These are phyloP conservation scores for Anguilla megastoma DNA, from an alignment of 2,797 vertebrate species.

Conservation along the genomic window DNA sequence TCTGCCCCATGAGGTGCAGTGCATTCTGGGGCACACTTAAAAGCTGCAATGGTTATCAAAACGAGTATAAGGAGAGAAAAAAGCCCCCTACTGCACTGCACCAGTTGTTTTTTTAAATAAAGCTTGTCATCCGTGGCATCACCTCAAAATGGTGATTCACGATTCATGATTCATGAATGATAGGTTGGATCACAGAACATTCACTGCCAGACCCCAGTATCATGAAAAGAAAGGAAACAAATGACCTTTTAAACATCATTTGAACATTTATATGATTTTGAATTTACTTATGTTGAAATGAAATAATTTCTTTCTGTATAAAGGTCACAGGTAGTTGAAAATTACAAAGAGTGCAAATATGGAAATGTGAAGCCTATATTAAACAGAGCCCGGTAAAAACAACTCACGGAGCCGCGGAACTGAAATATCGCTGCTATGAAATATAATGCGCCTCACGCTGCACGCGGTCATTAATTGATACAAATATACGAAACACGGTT, in stretches of 20 bases:
- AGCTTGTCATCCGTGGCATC: background rate
- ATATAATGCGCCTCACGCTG: constrained; percentile 66
- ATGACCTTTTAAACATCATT: background rate
- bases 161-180: no score
- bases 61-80: background rate
- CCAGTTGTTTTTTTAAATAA: background rate
- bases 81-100: background rate
- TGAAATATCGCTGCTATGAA: constrained; percentile 60
- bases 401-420: constrained; percentile 56
- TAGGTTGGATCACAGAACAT: background rate
- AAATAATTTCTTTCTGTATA: background rate
- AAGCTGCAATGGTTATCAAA: background rate
- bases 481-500: constrained; percentile 72
- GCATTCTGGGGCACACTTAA: background rate
- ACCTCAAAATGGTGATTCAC: background rate
- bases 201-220: no score
- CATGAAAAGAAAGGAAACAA: background rate
- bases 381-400: constrained; percentile 59
- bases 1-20: background rate
- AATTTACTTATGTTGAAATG: background rate
- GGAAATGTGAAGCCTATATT: constrained; percentile 36
- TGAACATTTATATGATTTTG: background rate
- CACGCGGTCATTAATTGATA: constrained; percentile 69
- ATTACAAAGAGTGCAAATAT: background rate
- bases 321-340: background rate